A percentile compares a stretch with the other conserved stretches of the same genome.
phyloP scores from a whole-genome alignment of 64 coral and sea anemone genomes.

The Anthopleura sola region DNA sequence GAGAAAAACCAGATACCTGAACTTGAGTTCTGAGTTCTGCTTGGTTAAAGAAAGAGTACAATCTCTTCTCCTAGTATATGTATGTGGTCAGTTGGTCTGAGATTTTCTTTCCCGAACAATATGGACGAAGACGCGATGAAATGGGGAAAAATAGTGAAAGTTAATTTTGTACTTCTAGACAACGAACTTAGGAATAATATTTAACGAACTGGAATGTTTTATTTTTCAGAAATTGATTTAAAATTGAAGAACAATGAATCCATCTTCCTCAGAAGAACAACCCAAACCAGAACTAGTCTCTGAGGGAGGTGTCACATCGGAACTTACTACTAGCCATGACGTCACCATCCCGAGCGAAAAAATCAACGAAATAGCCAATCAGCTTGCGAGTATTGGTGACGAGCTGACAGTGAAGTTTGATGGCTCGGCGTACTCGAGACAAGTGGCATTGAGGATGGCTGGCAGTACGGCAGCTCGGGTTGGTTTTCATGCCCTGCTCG shows the following conservation, averaged over 20 bases:
- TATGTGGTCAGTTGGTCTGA: too few species aligned
- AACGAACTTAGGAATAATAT: neutral
- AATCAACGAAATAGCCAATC: neutral
- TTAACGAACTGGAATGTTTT: neutral
- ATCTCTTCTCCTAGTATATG: too few species aligned
- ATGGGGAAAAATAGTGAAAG: too few species aligned
- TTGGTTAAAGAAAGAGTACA: too few species aligned
- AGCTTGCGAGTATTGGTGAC: constrained; percentile 10
- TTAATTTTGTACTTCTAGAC: too few species aligned
- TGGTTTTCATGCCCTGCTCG: neutral
- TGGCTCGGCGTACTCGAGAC: neutral
- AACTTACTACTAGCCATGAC: neutral
- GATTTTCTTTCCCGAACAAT: too few species aligned
- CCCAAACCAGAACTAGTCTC: neutral
- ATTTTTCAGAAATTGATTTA: neutral
- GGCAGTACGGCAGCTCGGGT: neutral
- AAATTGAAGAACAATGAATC: neutral
- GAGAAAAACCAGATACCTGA: too few species aligned
- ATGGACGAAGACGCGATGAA: too few species aligned
- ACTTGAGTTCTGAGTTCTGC: too few species aligned
- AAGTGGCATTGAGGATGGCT: neutral
- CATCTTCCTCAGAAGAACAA: neutral
- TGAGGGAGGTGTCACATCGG: neutral
- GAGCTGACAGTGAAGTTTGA: constrained; percentile 7
- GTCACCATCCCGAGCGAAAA: neutral